Base-by-base conservation (phyloP, 1,140 invertebrate species). In the Sarcophaga peregrina region DNA sequence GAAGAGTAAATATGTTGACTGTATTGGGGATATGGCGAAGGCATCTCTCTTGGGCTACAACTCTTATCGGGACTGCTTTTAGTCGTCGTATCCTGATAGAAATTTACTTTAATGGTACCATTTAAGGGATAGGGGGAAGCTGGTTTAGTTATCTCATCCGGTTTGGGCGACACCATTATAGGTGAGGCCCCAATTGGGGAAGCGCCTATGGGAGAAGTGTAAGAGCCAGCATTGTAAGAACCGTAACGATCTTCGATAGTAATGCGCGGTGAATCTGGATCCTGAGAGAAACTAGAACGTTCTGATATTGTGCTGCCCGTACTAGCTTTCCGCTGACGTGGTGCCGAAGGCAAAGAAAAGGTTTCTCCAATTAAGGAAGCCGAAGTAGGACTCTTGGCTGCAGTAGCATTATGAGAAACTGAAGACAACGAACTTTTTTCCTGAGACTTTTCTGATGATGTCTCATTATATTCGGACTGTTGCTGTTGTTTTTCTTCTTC, bases 11-110 rank as follows among this genome's bases (percentile, higher is more conserved):
- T 93, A 84, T 93, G 93, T 90, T 92, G 92, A 10, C 93, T 92
- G 85, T 93, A 93, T 72, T 93, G 92, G 6, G 92, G 91, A 90
- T 93, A 94, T 15, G 93, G 92, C n/a, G 91, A 91, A 3, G 92
- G 92, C 84, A 91, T 93, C 84, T 94, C 93, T 5, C 93, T 90
- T 8, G 93, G 93, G 86, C 93, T 94, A 86, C 93, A 94, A 85
- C 93, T 94, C 87, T 95, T 95, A 82, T 95, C 94, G 3, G 94
- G 94, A 85, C 94, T 94, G 85, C 93, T 94, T 90, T 94, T 94
- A 2, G 93, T 93, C 37, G 93, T 93, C 0, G 94, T 95, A 84
- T 95, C 95, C 90, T 96, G 95, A 88, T 96, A 96, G 86, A 96
- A 96, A 5, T 95, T 95, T 54, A 95, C 95, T 83, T 94, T 92